Evolutionary conservation across 2,888 invertebrate genomes (phyloP).

Genomic region (Lithophane semibrunnea): DNA sequence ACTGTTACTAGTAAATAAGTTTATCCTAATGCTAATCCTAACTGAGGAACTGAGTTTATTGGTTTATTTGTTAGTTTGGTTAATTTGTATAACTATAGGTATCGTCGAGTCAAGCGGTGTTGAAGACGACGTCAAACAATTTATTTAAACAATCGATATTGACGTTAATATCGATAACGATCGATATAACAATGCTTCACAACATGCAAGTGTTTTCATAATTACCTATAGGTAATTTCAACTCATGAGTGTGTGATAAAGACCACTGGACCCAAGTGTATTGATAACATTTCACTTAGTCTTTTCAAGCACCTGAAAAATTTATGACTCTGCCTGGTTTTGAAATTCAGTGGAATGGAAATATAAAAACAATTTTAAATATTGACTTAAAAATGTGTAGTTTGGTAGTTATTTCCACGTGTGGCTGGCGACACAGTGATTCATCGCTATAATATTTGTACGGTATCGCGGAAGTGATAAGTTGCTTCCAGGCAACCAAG

Average conservation of each 20-base stretch:
- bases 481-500: constrained; percentile 26
- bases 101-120: constrained; percentile 7
- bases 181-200: constrained; percentile 30
- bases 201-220: constrained; percentile 37
- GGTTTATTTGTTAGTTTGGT: too few relatives aligned
- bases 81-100: too few relatives aligned
- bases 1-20: background rate
- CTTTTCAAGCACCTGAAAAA: constrained; percentile 6
- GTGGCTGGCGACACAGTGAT: constrained; percentile 32
- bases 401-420: constrained; percentile 23
- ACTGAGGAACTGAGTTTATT: too few relatives aligned
- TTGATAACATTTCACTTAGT: constrained; percentile 9
- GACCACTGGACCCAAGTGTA: background rate
- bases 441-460: constrained; percentile 47
- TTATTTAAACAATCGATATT: constrained; percentile 45
- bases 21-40: too few relatives aligned
- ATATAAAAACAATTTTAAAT: constrained; percentile 2
- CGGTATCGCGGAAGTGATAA: constrained; percentile 44
- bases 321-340: too few relatives aligned
- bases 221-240: constrained; percentile 7
- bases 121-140: constrained; percentile 18
- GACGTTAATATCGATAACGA: constrained; percentile 41
- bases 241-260: constrained; percentile 7
- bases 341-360: background rate
- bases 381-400: constrained; percentile 5